Evolutionary conservation across 2,888 invertebrate genomes (phyloP).

Genomic region (Oscheius myriophilus): DNA sequence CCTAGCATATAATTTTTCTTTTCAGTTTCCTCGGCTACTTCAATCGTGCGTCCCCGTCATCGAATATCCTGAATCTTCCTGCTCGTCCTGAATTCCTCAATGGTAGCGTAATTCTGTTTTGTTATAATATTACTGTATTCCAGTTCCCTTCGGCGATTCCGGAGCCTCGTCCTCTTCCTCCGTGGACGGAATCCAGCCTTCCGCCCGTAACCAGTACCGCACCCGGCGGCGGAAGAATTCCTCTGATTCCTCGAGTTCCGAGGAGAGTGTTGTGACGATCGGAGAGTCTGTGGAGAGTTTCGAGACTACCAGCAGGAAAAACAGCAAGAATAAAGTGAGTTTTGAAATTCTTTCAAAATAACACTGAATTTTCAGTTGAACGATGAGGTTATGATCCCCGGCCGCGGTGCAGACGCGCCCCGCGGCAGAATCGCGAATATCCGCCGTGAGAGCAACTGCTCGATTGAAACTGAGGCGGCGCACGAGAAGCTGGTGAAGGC

Average conservation of each 20-base stretch:
- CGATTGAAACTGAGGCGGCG: constrained; percentile 55
- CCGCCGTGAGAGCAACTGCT: constrained; percentile 65
- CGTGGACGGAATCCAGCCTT: constrained; percentile 40
- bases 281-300: constrained; percentile 30
- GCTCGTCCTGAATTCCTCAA: constrained; percentile 40
- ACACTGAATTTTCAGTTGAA: constrained; percentile 30
- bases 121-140: constrained; percentile 13
- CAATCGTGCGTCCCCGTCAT: constrained; percentile 43
- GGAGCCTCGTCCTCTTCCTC: constrained; percentile 51
- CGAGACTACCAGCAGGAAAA: constrained; percentile 26
- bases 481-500: constrained; percentile 64
- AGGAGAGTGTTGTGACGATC: constrained; percentile 24
- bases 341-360: not conserved
- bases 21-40: constrained; percentile 26
- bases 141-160: constrained; percentile 44
- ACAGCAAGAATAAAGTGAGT: constrained; percentile 28
- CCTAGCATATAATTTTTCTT: constrained; percentile 1
- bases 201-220: constrained; percentile 7
- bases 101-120: constrained; percentile 7
- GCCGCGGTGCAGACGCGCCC: constrained; percentile 40
- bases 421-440: constrained; percentile 64
- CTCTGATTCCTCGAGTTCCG: constrained; percentile 37
- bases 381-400: constrained; percentile 39
- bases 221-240: constrained; percentile 32
- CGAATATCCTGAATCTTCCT: constrained; percentile 30